Conservation (phyloP, 2,888 invertebrate genomes). For the Ecliptopera silaceata region DNA sequence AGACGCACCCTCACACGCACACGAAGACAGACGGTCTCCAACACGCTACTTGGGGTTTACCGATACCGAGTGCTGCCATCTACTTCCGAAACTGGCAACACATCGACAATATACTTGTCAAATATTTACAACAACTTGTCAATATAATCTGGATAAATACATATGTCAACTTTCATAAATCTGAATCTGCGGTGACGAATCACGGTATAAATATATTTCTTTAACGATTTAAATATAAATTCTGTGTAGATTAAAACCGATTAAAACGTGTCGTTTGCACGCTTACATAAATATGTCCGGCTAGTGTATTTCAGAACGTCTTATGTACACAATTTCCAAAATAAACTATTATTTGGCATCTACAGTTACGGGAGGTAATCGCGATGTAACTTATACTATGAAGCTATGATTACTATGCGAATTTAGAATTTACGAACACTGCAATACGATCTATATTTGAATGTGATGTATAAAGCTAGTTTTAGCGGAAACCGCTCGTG, state of each 20-base stretch:
- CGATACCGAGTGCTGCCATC: conserved; percentile 39
- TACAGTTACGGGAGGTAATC: conserved; percentile 24
- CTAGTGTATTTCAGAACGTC: conserved; percentile 17
- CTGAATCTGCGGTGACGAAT: conserved; percentile 18
- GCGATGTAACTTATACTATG: conserved; percentile 17
- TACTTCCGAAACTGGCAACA: conserved; percentile 26
- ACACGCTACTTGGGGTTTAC: conserved; percentile 67
- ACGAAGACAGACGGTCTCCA: conserved; percentile 24
- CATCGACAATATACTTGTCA: conserved; percentile 14
- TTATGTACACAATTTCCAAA: conserved; percentile 13
- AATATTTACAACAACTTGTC: conserved; percentile 39
- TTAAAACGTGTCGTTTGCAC: neutral
- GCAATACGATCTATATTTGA: conserved; percentile 4
- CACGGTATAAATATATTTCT: conserved; percentile 22
- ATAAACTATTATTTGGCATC: conserved; percentile 27
- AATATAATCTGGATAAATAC: conserved; percentile 29
- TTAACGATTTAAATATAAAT: conserved; percentile 14
- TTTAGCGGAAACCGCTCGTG: neutral
- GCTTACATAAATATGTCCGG: neutral
- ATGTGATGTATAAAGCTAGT: conserved; percentile 6
- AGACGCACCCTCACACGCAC: conserved; percentile 36
- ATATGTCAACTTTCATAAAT: conserved; percentile 19
- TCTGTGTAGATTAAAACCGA: conserved; percentile 6
- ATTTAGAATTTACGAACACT: conserved; percentile 8
- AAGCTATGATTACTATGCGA: conserved; percentile 12